These are phyloP conservation scores for Sardina pilchardus DNA, from an alignment of 2,113 vertebrate genomes.

Conservation along the genomic window DNA sequence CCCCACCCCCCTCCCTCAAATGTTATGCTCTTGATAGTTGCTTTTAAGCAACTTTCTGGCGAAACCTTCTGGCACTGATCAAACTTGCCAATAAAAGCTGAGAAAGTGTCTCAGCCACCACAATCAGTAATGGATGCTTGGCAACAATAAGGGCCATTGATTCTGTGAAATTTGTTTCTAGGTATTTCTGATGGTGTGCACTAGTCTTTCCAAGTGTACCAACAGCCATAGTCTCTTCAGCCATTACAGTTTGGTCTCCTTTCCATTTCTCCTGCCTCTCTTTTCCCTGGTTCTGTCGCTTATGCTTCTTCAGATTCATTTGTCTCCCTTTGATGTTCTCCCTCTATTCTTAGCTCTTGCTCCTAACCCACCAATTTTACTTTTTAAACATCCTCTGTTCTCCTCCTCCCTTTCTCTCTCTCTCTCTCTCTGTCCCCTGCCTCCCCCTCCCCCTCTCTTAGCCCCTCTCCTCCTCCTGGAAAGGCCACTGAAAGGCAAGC, in stretches of 20 bases:
- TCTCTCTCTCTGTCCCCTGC: too few species aligned
- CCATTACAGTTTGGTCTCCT: background rate
- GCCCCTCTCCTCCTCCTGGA: constrained; percentile 34
- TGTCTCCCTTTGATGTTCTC: too few species aligned
- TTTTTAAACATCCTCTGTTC: background rate
- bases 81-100: background rate
- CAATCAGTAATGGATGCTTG: background rate
- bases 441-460: background rate
- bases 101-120: background rate
- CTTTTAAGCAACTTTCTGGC: background rate
- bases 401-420: background rate
- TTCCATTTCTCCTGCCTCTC: background rate
- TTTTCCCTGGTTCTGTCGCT: too few species aligned
- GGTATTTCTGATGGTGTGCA: background rate
- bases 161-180: background rate
- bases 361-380: too few species aligned
- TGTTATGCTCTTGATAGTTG: background rate
- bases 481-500: constrained; percentile 62
- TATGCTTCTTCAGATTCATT: too few species aligned
- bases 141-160: background rate
- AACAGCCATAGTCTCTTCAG: background rate
- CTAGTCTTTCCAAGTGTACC: background rate
- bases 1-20: background rate
- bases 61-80: background rate
- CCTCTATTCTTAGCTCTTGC: too few species aligned